These are phyloP conservation scores for Macrosteles quadrilineatus DNA, from an alignment of 1,140 invertebrate species.

Conservation along the genomic window DNA sequence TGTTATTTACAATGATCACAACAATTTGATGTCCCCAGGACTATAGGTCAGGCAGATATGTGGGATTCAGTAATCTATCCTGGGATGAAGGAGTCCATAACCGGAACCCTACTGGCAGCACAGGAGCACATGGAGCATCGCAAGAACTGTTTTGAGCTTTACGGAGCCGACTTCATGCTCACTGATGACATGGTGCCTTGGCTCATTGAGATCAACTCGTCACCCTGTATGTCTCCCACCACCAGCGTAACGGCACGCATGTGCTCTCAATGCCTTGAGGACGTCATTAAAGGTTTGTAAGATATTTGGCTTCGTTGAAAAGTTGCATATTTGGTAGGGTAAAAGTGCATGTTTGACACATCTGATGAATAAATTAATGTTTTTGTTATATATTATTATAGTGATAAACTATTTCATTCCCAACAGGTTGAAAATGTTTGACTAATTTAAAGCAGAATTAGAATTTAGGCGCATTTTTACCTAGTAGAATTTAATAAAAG, in stretches of 20 bases:
- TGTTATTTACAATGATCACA: too few species aligned
- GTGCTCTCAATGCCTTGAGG: constrained; percentile 85
- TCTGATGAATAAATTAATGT: too few species aligned
- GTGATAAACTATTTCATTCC: too few species aligned
- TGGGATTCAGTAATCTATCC: constrained; percentile 85
- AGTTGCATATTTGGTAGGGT: not conserved
- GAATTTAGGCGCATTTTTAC: too few species aligned
- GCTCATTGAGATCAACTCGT: constrained; percentile 94
- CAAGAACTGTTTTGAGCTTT: constrained; percentile 89
- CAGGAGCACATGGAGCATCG: constrained; percentile 84
- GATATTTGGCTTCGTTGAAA: not conserved
- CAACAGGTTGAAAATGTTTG: too few species aligned
- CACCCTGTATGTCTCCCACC: constrained; percentile 85
- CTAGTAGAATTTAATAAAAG: too few species aligned
- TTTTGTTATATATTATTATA: too few species aligned
- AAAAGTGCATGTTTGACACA: too few species aligned
- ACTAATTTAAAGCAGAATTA: too few species aligned
- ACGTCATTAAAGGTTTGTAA: constrained; percentile 85
- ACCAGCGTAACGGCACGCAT: constrained; percentile 86
- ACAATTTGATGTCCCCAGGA: too few species aligned
- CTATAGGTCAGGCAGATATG: constrained; percentile 66
- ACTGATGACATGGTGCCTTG: constrained; percentile 87
- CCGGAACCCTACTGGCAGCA: constrained; percentile 82
- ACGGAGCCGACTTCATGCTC: constrained; percentile 91
- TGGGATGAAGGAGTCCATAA: constrained; percentile 84